Conservation (phyloP, 2,888 invertebrate species). For the Aspidiotus destructor region DNA sequence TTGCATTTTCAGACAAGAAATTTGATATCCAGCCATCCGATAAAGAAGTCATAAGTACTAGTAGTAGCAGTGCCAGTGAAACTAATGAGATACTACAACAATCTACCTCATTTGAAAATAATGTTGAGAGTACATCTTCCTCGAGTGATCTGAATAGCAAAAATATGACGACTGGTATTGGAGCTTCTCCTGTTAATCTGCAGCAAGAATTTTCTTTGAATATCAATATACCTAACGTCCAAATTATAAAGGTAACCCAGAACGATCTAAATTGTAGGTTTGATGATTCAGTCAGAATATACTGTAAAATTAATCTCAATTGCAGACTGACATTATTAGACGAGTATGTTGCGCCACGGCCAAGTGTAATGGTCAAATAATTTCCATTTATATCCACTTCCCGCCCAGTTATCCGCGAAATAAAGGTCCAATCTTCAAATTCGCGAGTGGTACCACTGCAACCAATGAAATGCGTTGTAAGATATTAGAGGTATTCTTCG, state of each 20-base stretch:
- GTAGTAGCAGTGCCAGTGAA: neutral
- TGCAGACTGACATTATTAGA: constrained; percentile 48
- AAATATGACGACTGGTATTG: neutral
- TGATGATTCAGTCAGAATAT: neutral
- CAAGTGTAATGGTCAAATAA: constrained; percentile 47
- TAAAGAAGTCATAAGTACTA: neutral
- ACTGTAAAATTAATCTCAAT: neutral
- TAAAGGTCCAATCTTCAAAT: constrained; percentile 55
- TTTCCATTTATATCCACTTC: constrained; percentile 56
- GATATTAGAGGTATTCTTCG: constrained; percentile 54
- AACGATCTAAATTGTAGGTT: neutral
- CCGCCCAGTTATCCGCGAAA: constrained; percentile 64
- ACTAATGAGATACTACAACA: neutral
- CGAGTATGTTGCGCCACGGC: constrained; percentile 53
- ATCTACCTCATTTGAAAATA: neutral
- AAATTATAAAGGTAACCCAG: constrained; percentile 43
- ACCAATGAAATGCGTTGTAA: constrained; percentile 62
- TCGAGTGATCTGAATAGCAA: neutral
- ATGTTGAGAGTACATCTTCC: neutral
- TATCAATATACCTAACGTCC: constrained; percentile 62
- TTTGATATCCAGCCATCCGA: neutral
- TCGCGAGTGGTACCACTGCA: constrained; percentile 56
- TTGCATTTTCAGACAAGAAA: neutral
- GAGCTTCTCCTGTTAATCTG: constrained; percentile 43
- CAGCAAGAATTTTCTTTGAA: constrained; percentile 70